phyloP scores from a whole-genome alignment of 2,113 vertebrate species.

The Planiliza haematocheilus region DNA sequence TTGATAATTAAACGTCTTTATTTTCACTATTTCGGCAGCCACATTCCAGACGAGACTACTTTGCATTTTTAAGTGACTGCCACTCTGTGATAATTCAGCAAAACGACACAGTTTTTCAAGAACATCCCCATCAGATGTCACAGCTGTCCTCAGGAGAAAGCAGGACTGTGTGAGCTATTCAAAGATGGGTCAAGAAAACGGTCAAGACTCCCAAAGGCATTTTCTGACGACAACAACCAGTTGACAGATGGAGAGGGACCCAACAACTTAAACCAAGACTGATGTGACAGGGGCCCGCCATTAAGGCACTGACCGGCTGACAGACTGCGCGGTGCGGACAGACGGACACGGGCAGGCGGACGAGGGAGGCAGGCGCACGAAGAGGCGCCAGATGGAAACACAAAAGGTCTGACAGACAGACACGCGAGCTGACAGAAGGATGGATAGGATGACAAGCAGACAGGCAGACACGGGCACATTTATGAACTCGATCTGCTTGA shows the following conservation, averaged over 20 bases:
- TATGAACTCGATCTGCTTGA: conserved; percentile 16
- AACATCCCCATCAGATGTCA: conserved; percentile 26
- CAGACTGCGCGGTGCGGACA: conserved; percentile 58
- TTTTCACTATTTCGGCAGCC: background rate
- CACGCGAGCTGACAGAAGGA: conserved; percentile 32
- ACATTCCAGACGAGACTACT: background rate
- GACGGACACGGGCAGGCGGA: conserved; percentile 31
- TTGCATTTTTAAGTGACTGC: background rate
- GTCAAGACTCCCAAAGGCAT: conserved; percentile 53
- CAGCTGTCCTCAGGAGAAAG: conserved; percentile 24
- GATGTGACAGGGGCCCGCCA: conserved; percentile 66
- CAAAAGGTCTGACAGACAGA: conserved; percentile 47
- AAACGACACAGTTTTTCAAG: conserved; percentile 2
- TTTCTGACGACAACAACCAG: conserved; percentile 54
- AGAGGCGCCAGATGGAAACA: conserved; percentile 29
- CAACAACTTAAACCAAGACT: conserved; percentile 59
- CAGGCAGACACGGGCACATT: conserved; percentile 13
- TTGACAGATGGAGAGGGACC: conserved; percentile 64
- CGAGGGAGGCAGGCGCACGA: conserved; percentile 11
- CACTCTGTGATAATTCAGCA: background rate
- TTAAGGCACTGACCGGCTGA: conserved; percentile 68
- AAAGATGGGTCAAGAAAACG: conserved; percentile 56
- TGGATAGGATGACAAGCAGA: conserved; percentile 28
- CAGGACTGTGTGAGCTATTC: conserved; percentile 22
- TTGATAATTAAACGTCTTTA: background rate